Percentiles rank a stretch among this genome's conserved stretches.
These are phyloP conservation scores for Pelodiscus sinensis DNA, from an alignment of 2,113 vertebrate genomes.

Conservation along the genomic window DNA sequence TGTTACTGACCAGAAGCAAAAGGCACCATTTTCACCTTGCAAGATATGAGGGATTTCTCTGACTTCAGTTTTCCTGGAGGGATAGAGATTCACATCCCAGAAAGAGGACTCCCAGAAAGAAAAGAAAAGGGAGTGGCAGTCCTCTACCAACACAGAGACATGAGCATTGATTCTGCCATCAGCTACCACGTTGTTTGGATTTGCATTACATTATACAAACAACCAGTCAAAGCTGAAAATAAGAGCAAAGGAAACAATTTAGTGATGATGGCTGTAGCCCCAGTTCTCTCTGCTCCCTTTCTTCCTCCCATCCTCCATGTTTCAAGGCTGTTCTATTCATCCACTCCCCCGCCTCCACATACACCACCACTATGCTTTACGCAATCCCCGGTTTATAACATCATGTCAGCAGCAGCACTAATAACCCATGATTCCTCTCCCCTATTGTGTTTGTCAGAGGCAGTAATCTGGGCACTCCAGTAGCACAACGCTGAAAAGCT, in stretches of 20 bases:
- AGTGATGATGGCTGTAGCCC: conserved; percentile 30
- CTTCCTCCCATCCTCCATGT: conserved; percentile 36
- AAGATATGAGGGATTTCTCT: conserved; percentile 27
- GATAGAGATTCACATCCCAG: conserved; percentile 49
- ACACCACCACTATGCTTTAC: background rate
- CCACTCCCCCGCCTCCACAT: background rate
- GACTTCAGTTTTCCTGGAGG: conserved; percentile 63
- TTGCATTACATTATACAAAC: conserved; percentile 67
- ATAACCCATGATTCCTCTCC: conserved; percentile 60
- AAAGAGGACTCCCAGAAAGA: background rate
- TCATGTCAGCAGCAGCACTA: conserved; percentile 1
- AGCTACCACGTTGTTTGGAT: conserved; percentile 16
- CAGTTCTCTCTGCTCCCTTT: conserved; percentile 54
- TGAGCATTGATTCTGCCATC: conserved; percentile 31
- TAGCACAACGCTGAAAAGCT: conserved; percentile 51
- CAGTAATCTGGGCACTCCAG: conserved; percentile 59
- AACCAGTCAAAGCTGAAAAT: conserved; percentile 51
- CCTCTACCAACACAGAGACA: conserved; percentile 14
- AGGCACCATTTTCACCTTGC: background rate
- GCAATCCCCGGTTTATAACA: conserved; percentile 60
- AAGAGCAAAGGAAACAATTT: conserved; percentile 66
- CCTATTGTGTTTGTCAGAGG: conserved; percentile 55
- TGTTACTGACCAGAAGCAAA: conserved; percentile 20
- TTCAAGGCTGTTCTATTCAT: conserved; percentile 44
- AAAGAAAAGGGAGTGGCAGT: conserved; percentile 17